phyloP scores from a whole-genome alignment of 2,113 vertebrate species.

The Panthera leo region DNA sequence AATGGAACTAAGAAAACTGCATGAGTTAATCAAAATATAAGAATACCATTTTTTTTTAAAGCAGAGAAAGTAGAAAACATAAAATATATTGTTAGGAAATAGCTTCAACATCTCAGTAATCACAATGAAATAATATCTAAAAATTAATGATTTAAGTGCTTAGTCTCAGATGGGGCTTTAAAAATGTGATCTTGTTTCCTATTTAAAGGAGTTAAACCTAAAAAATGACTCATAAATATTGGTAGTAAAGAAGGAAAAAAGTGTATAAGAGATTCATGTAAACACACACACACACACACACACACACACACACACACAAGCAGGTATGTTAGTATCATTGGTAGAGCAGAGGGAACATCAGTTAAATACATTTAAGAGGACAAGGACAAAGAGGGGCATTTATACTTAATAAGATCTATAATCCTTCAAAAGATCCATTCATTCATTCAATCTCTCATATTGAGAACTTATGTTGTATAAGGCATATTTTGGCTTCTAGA shows the following conservation, averaged over 20 bases:
- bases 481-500: not conserved
- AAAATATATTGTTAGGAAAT: not conserved
- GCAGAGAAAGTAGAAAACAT: not conserved
- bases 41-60: not conserved
- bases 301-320: not conserved
- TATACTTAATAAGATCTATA: not conserved
- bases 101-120: not conserved
- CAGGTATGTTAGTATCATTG: not conserved
- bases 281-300: not conserved
- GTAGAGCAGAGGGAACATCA: not conserved
- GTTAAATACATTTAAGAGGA: not conserved
- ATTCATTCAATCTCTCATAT: not conserved
- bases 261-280: not conserved
- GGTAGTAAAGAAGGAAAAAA: not conserved
- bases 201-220: not conserved
- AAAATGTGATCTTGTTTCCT: not conserved
- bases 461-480: not conserved
- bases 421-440: not conserved
- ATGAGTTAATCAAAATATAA: constrained; percentile 1
- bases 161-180: not conserved
- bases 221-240: not conserved
- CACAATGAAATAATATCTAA: not conserved
- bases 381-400: not conserved
- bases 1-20: not conserved
- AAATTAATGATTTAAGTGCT: not conserved